Base-by-base conservation (phyloP, 1,140 invertebrate genomes). In the Drosophila insularis region DNA sequence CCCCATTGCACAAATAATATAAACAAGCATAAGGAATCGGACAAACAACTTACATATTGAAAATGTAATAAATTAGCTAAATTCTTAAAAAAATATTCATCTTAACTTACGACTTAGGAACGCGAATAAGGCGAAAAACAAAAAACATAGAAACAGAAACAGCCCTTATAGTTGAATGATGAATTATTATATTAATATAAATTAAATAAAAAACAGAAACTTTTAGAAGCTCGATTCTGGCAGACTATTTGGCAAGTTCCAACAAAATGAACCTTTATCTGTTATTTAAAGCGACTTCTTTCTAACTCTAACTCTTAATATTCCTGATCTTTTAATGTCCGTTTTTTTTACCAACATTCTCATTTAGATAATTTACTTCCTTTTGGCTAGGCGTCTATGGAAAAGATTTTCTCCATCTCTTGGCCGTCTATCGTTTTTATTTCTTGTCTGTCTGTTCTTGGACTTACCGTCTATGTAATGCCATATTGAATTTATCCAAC, bases 401-500 rank as follows among this genome's bases (percentile, higher is more conserved):
- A 58, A 58, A 35, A 14, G 14, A 64, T 54, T 71, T 53, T 65
- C 63, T 63, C 37, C 19, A 40, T 23, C 50, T 17, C 37, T 53
- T 43, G 23, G 14, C 31, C 31, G 46, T 56, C 56, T 56, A 6
- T 39, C 11, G 10, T 23, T 8, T 13, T 6, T 4, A n/a, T 27
- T 71, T 19, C 21, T 19, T 50, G 17, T 43, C 2, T 4, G 40
- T 23, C 39, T 19, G 31, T 46, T 58, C 11, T 50, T 39, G 43
- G 35, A 77, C 82, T 78, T 82, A 91, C 90, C 90, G 87, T 75
- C 87, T 77, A 56, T 65, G 68, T 71, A 91, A 61, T 54, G 90
- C 86, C 80, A 82, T 75, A 78, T 91, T 91, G 80, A 90, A 91
- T 89, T 91, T 91, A 78, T 91, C 90, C 74, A 90, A 63, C 55